These are phyloP conservation scores for Cranoglanis bouderius DNA, from an alignment of 2,113 vertebrate species.

Conservation along the genomic window DNA sequence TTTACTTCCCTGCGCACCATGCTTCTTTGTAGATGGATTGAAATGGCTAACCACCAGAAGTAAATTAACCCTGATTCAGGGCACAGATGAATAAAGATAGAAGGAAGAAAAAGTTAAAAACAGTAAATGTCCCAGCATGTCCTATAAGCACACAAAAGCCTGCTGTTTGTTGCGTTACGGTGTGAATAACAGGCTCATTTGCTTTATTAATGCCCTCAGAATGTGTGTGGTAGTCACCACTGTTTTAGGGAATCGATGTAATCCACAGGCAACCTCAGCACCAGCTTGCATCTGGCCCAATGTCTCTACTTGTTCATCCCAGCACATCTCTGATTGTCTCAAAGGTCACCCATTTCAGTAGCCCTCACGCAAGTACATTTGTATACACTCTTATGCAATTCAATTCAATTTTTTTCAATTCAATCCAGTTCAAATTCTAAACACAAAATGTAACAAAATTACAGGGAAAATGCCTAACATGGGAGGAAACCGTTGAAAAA, in stretches of 20 bases:
- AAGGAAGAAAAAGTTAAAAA: conserved; percentile 3
- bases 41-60: background rate
- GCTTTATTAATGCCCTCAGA: conserved; percentile 57
- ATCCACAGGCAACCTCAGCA: conserved; percentile 59
- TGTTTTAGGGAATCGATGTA: conserved; percentile 71
- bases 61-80: conserved; percentile 36
- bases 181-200: conserved; percentile 44
- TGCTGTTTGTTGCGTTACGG: background rate
- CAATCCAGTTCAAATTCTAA: background rate
- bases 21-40: background rate
- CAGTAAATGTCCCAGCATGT: conserved; percentile 6
- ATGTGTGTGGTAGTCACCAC: conserved; percentile 46
- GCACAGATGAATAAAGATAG: background rate
- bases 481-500: background rate
- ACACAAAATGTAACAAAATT: background rate
- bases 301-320: conserved; percentile 49
- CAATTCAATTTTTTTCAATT: no score
- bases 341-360: conserved; percentile 65
- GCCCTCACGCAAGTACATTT: conserved; percentile 24
- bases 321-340: conserved; percentile 60
- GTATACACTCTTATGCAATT: background rate
- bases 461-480: background rate
- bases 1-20: conserved; percentile 6
- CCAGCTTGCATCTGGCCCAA: conserved; percentile 49
- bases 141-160: conserved; percentile 22